A percentile compares a stretch with the other conserved stretches of the same genome.
Evolutionary conservation across 2,888 invertebrate species (phyloP).

Genomic region (Lochmaea crataegi): DNA sequence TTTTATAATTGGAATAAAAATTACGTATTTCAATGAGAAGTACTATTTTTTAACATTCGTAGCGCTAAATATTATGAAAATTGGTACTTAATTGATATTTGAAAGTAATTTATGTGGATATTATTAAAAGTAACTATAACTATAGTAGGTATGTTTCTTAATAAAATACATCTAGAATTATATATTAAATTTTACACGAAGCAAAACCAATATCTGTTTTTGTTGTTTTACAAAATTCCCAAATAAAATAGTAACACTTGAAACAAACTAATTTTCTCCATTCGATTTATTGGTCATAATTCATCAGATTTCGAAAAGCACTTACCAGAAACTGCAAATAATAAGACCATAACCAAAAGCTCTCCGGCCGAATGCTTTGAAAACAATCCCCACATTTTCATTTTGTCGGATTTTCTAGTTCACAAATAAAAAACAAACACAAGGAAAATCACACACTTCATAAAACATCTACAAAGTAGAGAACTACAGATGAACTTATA

Average conservation of each 20-base stretch:
- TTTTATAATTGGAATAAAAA: no score
- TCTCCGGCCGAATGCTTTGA: conserved; percentile 21
- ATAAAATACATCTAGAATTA: no score
- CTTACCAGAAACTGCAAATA: conserved; percentile 31
- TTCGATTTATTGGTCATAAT: conserved; percentile 8
- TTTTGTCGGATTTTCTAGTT: conserved; percentile 22
- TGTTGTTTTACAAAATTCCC: not conserved
- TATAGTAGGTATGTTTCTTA: no score
- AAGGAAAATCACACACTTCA: conserved; percentile 5
- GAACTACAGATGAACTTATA: not conserved
- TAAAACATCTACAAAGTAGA: not conserved
- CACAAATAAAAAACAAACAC: conserved; percentile 10
- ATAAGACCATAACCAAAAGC: conserved; percentile 27
- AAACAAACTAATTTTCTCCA: conserved; percentile 19
- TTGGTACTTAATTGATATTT: no score
- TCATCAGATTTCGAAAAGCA: conserved; percentile 25
- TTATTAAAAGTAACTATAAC: no score
- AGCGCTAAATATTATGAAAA: no score
- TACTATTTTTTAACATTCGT: no score
- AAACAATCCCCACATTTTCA: conserved; percentile 24
- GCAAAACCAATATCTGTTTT: not conserved
- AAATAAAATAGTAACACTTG: conserved; percentile 15
- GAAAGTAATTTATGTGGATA: no score
- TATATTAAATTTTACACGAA: no score
- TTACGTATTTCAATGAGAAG: no score